Evolutionary conservation across 2,113 vertebrate species (phyloP), one percentile per base, ranked within the genome.

Genomic region (Oncorhynchus masou): DNA sequence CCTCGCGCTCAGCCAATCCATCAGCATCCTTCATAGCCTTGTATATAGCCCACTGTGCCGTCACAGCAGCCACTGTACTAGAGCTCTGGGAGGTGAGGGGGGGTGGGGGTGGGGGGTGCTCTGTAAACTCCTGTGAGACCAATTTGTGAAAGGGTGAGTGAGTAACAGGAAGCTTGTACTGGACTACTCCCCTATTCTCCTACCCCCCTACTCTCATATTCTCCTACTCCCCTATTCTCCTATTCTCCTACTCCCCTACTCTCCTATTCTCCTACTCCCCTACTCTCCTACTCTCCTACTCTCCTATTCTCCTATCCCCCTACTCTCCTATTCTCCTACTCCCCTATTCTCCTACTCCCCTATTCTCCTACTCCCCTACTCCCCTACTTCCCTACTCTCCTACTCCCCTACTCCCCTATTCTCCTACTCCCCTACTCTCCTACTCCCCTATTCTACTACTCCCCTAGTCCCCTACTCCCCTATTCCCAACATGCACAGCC

Each of bases 21-120:
- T 83, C 86, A 73, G 68, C 8, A 19, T 16, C 1, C 16, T 54
- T 39, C 12, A 1, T 1, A 62, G 74, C 76, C 77, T 70, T 67
- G 66, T 5, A 82, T 78, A 75, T 81, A 66, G 48, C 78, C 22
- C 74, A 29, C 67, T 71, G 70, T 73, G 84, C 84, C 75, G 75
- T 57, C 1, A 5, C 49, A 34, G 51, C 29, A 76, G 66, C 57
- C 29, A 24, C 66, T 62, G 29, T 69, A 45, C 76, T 0, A 11
- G 77, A 19, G 51, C 51, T 45, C 15, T 16, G 15, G 51, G 4
- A 54, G 51, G 16, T 54, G n/a, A 81, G 31, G 77, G 74, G 19
- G 24, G 34, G 45, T 68, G 1, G 0, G 68, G 27, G 5, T 16
- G 24, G 16, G 34, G 51, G 12, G 15, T 15, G 11, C 34, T 69